These are phyloP conservation scores for Cantharis lateralis DNA, from an alignment of 2,888 invertebrate species.

Conservation along the genomic window DNA sequence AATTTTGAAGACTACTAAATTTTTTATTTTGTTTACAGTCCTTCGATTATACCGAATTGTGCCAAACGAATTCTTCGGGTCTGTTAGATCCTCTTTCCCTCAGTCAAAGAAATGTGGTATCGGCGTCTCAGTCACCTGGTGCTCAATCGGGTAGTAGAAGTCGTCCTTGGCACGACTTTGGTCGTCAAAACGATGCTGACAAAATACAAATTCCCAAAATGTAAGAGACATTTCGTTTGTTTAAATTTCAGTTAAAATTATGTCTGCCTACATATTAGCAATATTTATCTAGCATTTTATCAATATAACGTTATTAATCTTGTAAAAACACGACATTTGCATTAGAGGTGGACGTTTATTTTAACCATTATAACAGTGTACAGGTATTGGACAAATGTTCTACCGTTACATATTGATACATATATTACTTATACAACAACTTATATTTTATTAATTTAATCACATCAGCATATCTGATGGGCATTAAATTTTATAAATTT, in stretches of 20 bases:
- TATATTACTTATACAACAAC: constrained; percentile 13
- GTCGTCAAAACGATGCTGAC: constrained; percentile 90
- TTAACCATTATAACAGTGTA: constrained; percentile 22
- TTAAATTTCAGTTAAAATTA: neutral
- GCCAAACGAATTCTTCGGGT: constrained; percentile 61
- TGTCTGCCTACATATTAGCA: neutral
- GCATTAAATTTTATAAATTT: neutral
- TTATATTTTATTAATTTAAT: neutral
- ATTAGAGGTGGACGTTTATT: constrained; percentile 20
- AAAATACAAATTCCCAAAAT: constrained; percentile 98
- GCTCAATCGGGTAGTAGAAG: constrained; percentile 69
- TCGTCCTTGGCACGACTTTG: constrained; percentile 93
- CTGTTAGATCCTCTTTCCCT: constrained; percentile 53
- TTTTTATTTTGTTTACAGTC: constrained; percentile 64
- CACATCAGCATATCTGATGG: neutral
- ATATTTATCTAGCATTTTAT: neutral
- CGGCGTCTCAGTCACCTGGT: constrained; percentile 53
- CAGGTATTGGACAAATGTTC: constrained; percentile 12
- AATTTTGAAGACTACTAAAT: constrained; percentile 14
- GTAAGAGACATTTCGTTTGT: constrained; percentile 63
- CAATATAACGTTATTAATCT: constrained; percentile 8
- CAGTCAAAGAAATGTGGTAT: constrained; percentile 48
- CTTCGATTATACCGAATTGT: constrained; percentile 91
- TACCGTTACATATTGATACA: constrained; percentile 24
- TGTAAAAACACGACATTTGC: constrained; percentile 14